Conservation (phyloP, 2,888 invertebrate species). For the Oscheius myriophilus region DNA sequence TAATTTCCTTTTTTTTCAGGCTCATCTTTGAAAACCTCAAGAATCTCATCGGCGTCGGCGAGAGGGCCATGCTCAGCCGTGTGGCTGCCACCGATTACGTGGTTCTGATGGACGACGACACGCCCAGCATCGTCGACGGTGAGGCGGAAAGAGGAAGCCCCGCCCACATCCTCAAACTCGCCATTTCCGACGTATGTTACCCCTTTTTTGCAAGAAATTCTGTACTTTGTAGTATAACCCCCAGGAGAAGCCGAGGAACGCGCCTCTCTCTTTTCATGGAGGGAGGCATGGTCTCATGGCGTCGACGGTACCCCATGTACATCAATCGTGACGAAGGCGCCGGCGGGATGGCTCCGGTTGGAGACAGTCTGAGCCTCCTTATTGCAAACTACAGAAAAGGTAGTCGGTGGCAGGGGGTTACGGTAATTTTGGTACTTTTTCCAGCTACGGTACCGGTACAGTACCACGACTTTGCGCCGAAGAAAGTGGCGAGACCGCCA, state of each 20-base stretch:
- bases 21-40: constrained; percentile 34
- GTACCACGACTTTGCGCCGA: too few relatives aligned
- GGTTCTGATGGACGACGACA: constrained; percentile 59
- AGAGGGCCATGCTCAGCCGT: constrained; percentile 35
- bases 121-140: constrained; percentile 19
- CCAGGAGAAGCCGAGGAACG: constrained; percentile 34
- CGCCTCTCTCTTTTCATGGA: constrained; percentile 57
- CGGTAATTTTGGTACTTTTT: too few relatives aligned
- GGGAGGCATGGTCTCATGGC: constrained; percentile 63
- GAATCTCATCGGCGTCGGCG: constrained; percentile 24
- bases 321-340: not conserved
- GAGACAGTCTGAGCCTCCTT: not conserved
- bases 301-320: constrained; percentile 46
- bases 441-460: too few relatives aligned
- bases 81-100: constrained; percentile 47
- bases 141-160: constrained; percentile 27
- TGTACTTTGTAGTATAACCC: constrained; percentile 36
- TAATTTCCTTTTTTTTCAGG: constrained; percentile 26
- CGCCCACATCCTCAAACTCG: constrained; percentile 10
- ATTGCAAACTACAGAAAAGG: not conserved
- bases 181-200: constrained; percentile 11
- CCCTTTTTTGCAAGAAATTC: too few relatives aligned
- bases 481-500: too few relatives aligned
- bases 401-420: not conserved
- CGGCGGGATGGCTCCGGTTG: not conserved